phyloP scores from a whole-genome alignment of 2,888 invertebrate species.

The Neria commutata region DNA sequence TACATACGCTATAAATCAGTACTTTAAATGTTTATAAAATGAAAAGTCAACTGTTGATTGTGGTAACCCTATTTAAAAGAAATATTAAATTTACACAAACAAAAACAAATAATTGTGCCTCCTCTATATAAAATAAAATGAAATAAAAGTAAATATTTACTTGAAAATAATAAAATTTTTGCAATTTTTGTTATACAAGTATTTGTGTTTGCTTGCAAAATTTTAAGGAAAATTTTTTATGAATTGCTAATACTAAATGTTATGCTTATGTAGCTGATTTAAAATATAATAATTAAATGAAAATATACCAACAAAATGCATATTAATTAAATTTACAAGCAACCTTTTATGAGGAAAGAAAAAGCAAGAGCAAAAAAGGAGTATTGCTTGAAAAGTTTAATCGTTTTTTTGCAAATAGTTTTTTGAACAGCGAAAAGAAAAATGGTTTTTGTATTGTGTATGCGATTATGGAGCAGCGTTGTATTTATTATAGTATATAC shows the following conservation, averaged over 20 bases:
- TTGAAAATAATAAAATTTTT: conserved; percentile 40
- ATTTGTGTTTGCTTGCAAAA: not conserved
- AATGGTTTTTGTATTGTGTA: too few relatives aligned
- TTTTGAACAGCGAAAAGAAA: too few relatives aligned
- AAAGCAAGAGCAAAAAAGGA: not conserved
- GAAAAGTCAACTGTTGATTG: conserved; percentile 18
- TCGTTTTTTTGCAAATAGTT: too few relatives aligned
- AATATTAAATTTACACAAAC: conserved; percentile 5
- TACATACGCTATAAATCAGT: too few relatives aligned
- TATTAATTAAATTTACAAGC: not conserved
- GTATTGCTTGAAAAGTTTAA: not conserved
- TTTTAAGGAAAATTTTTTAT: too few relatives aligned
- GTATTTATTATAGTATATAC: too few relatives aligned
- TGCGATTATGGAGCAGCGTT: too few relatives aligned
- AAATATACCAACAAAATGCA: not conserved
- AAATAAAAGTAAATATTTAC: conserved; percentile 10
- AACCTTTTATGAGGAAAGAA: not conserved
- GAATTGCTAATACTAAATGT: too few relatives aligned
- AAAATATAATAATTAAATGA: not conserved
- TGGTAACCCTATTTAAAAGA: conserved; percentile 13
- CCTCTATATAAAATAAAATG: conserved; percentile 23
- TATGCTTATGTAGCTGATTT: too few relatives aligned
- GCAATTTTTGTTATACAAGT: conserved; percentile 8
- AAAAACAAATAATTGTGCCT: conserved; percentile 29
- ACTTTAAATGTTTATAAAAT: conserved; percentile 2